These are phyloP conservation scores for Ophion costatus DNA, from an alignment of 2,888 invertebrate species.

Conservation along the genomic window DNA sequence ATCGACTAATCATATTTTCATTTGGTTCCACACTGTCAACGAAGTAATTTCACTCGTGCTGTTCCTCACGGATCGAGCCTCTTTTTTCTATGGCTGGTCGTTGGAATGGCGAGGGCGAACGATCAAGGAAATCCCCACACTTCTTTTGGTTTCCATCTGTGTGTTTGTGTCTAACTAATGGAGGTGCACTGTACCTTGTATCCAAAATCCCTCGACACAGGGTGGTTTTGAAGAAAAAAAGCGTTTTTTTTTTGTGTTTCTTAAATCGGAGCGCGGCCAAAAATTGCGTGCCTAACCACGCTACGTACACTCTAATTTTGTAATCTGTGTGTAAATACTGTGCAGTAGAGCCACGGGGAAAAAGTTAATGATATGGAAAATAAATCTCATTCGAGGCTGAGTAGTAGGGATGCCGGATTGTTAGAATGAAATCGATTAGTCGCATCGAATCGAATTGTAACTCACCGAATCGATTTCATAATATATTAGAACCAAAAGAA, in stretches of 20 bases:
- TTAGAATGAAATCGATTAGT: no score
- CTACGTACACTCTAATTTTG: constrained; percentile 41
- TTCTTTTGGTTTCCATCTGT: constrained; percentile 61
- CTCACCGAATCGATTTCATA: no score
- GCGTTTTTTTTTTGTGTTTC: constrained; percentile 37
- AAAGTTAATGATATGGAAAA: neutral
- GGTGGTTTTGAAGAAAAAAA: constrained; percentile 60
- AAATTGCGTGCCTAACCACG: constrained; percentile 43
- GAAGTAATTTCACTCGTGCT: constrained; percentile 68
- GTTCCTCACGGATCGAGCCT: constrained; percentile 55
- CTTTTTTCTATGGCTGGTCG: constrained; percentile 55
- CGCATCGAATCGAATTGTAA: no score
- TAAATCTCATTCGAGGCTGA: neutral
- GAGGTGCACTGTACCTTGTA: constrained; percentile 72
- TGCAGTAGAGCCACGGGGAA: constrained; percentile 22
- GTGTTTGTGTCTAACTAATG: constrained; percentile 72
- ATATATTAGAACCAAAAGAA: no score
- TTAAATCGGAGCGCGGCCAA: constrained; percentile 36
- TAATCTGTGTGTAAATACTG: constrained; percentile 56
- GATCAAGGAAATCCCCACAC: constrained; percentile 56
- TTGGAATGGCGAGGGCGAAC: constrained; percentile 50
- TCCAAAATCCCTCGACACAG: constrained; percentile 40
- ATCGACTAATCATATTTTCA: neutral
- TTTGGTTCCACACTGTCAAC: constrained; percentile 48
- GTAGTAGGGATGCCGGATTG: no score